Base-by-base conservation (phyloP, 2,113 vertebrate species). In the Sciurus niger region DNA sequence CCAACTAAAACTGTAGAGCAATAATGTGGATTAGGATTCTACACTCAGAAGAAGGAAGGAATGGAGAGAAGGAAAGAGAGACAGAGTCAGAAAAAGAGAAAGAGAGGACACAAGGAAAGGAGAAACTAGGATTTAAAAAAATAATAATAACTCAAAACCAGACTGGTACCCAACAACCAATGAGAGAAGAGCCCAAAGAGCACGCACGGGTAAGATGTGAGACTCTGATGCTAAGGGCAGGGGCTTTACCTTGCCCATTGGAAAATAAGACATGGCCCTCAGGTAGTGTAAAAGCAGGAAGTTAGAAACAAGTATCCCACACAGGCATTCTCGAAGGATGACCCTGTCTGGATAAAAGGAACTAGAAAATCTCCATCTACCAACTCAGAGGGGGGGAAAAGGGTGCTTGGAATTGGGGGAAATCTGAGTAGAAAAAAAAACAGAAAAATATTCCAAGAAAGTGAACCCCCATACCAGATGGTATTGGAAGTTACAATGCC, bases 391-490 rank as follows among this genome's bases (percentile, higher is more conserved):
- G 92, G 25, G 65, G 86, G 86, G 63, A 55, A n/a, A 70, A 70
- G 2, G 32, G 65, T 10, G 1, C 43, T 84, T 84, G 67, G 8
- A 89, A 91, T 40, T 78, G 8, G 65, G 48, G 20, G 8, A 6
- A 85, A 68, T 77, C 14, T 63, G 20, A 87, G 43, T 76, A 5
- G 18, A 92, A 95, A 94, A 73, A 16, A 34, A 82, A 16, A 9
- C 78, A 79, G 86, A 84, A 58, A 76, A 87, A 90, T 74, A 77
- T 92, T 40, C 63, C 32, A 9, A 63, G 43, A 93, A 53, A 84
- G 24, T 74, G n/a, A 88, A 92, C 72, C 3, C 25, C 40, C 43
- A 76, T 3, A 48, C 4, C 11, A 82, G 37, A 82, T 0, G 0
- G 13, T 67, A 89, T 74, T 28, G 43, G 32, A 92, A 89, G 84